Base-by-base conservation (phyloP, 1,140 invertebrate species). In the Zaprionus ornatus region DNA sequence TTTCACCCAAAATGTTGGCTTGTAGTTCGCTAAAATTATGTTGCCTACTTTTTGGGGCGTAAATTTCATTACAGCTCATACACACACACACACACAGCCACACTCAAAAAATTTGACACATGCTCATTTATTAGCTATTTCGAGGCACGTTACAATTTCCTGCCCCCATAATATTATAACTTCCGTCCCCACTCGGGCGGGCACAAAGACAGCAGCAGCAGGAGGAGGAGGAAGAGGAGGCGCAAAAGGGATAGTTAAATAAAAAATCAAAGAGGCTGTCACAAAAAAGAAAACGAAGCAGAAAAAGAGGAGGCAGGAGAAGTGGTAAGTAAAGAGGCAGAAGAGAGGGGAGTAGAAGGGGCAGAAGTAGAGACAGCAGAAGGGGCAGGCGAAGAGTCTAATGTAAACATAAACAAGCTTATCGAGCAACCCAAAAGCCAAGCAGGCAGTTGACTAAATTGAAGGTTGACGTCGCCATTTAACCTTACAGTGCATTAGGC, bases 321-420 rank as follows among this genome's bases (percentile, higher is more conserved):
- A 21, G 42, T 15, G 17, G n/a, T 15, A n/a, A 7, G 0, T 17
- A 7, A 2, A 21, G 17, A 19, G 45, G 45, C 0, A 9, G 27
- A 29, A 29, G 27, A 0, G 1, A 9, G 1, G n/a, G 17, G 7
- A 19, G 42, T 0, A 21, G 45, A 10, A 17, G 42, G 5, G 5
- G 42, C 4, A 17, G n/a, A n/a, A n/a, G n/a, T n/a, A n/a, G n/a
- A n/a, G n/a, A n/a, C n/a, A n/a, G n/a, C n/a, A n/a, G n/a, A n/a
- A n/a, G 40, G 7, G 40, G 19, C 17, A 10, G 45, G 10, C 19
- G 7, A 9, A 4, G 45, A 61, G 70, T 71, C 77, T 62, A 84
- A 84, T 75, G 85, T 67, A 87, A 87, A 88, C 83, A 88, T 80
- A 84, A 88, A 84, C 84, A 84, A 84, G 83, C 83, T 88, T 86